Base-by-base conservation (phyloP, 2,888 invertebrate species). In the Chloroclysta siterata region DNA sequence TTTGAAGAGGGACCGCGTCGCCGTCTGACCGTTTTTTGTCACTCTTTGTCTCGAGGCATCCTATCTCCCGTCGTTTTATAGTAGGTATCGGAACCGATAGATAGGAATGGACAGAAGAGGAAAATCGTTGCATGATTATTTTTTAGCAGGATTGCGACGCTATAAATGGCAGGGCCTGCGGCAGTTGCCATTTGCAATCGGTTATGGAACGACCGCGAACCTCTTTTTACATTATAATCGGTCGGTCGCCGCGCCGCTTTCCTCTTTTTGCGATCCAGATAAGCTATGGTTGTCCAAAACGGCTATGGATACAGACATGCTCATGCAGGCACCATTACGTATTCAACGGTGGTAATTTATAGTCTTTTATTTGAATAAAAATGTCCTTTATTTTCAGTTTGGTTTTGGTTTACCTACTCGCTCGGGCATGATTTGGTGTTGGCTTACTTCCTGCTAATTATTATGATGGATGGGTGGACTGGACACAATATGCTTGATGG, bases 171-270 rank as follows among this genome's bases (percentile, higher is more conserved):
- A 79, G 47, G 75, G 85, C 89, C 89, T 81, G 87, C 88, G 91
- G 92, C 91, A 81, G 83, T 88, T 84, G 88, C 89, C 89, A 92
- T 93, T 93, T 93, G 90, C 92, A 90, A 92, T 89, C 91, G 85
- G 88, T 92, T 92, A 91, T 91, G 91, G 91, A 89, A 90, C 90
- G 90, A 82, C 83, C 84, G 84, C 88, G 85, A 84, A 89, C 85
- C 87, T 89, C 88, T 91, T 93, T 93, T 91, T 91, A 88, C 84
- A 89, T 88, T 91, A 90, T 90, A 91, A 91, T 90, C 91, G 87
- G 85, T 83, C 81, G 80, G 87, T 85, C 84, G 81, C 81, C 80
- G 83, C 80, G 83, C 80, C 83, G 33, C 81, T 79, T 81, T 86
- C 77, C 77, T 84, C 87, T 90, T 89, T 89, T 88, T 85, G 77